Base-by-base conservation (phyloP, 64 coral and sea anemone species). In the Stichodactyla mertensii region DNA sequence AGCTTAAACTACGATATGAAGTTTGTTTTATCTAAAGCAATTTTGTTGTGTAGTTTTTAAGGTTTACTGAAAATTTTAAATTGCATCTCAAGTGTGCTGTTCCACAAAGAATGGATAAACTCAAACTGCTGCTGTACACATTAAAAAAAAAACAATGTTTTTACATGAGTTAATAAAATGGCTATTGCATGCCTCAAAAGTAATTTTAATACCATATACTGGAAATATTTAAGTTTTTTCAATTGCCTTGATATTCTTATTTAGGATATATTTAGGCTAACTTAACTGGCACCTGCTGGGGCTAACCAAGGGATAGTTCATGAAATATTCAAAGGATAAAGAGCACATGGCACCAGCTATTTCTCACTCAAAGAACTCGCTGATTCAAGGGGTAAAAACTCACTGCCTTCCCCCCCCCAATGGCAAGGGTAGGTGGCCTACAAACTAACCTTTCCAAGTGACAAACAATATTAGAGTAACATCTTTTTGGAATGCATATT, bases 311-410 rank as follows among this genome's bases (percentile, higher is more conserved):
- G 62, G 13, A 20, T 20, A 53, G 36, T 55, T 81, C 53, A 81
- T 81, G 14, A 81, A 81, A 53, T 53, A 81, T 81, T 52, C 52
- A 81, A 22, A 20, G 19, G 77, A 8, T 4, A 52, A 81, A 81
- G 52, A 81, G 78, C 78, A 81, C 78, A 81, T 81, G 78, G 78
- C 53, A 53, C 78, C 69, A 74, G 69, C 24, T 74, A 31, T 74
- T 74, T 74, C 6, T 31, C 23, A 11, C 2, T 26, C 1, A 74
- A 74, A 26, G 8, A 13, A 74, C 4, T 74, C 5, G 12, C 12
- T 74, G 10, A 74, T 27, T 27, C 12, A 4, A 74, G 1, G 10
- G 10, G 24, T 9, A 20, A 81, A 81, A 55, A 79, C 36, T 45
- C 36, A 53, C 52, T 52, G 11, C 12, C 51, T 19, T 81, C 55